Conservation (phyloP, 2,797 vertebrate genomes). For the Lepus oiostolus region DNA sequence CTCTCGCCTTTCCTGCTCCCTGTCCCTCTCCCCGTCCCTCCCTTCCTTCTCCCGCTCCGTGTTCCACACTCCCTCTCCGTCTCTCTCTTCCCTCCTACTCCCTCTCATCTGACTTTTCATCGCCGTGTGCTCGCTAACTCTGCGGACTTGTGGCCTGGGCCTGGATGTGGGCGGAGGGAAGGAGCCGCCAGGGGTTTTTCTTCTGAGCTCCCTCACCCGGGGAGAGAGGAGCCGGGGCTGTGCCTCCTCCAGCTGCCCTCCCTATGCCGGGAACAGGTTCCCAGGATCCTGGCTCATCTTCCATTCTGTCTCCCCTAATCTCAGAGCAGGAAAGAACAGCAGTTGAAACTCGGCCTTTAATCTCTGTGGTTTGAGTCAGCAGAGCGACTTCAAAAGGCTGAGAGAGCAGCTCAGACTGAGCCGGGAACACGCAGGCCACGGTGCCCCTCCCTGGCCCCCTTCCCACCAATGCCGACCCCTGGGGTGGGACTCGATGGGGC, state of each 20-base stretch:
- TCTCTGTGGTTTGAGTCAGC: background rate
- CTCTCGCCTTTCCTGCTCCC: too few species aligned
- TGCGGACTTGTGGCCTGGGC: background rate
- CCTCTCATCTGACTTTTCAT: background rate
- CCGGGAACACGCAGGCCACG: accelerated
- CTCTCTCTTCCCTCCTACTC: background rate
- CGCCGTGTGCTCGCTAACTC: background rate
- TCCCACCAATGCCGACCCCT: accelerated
- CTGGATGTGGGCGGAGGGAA: accelerated
- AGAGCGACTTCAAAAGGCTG: slow-evolving; percentile 1
- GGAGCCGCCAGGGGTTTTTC: accelerated
- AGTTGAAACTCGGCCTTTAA: background rate
- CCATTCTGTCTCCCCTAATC: background rate
- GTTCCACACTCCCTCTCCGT: background rate
- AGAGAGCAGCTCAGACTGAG: background rate
- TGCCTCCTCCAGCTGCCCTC: accelerated
- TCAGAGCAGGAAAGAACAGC: background rate
- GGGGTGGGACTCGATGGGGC: background rate
- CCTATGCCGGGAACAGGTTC: accelerated
- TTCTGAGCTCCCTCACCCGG: accelerated
- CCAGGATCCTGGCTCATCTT: accelerated
- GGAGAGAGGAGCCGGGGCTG: background rate
- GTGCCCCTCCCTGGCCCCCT: background rate
- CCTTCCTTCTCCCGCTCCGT: too few species aligned
- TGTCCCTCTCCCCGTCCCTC: too few species aligned